phyloP scores from a whole-genome alignment of 2,113 vertebrate genomes.

The Naja naja region DNA sequence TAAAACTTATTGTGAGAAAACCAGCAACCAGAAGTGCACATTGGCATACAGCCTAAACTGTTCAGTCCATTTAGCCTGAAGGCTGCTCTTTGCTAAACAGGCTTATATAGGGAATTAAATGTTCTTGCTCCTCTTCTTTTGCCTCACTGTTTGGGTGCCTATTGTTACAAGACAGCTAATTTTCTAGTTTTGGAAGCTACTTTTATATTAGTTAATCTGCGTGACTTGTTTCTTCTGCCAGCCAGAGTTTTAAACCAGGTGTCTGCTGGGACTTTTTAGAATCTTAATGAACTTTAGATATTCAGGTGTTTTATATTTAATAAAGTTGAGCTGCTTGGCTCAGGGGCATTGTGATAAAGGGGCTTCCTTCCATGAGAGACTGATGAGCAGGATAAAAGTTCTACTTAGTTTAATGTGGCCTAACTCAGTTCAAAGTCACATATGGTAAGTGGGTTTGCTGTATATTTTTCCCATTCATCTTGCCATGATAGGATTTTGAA shows the following conservation, averaged over 20 bases:
- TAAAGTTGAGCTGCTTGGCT: conserved; percentile 1
- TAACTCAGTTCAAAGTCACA: background rate
- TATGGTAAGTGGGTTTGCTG: background rate
- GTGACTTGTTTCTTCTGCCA: background rate
- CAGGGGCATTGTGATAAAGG: conserved; percentile 5
- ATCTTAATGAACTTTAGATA: background rate
- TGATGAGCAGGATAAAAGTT: conserved; percentile 3
- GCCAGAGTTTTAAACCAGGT: background rate
- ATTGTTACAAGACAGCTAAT: conserved; percentile 9
- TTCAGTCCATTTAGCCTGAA: conserved; percentile 5
- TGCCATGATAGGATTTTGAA: background rate
- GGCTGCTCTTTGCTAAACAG: background rate
- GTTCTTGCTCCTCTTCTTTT: background rate
- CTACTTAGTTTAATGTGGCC: background rate
- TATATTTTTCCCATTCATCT: background rate
- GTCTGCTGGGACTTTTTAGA: background rate
- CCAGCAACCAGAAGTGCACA: conserved; percentile 33
- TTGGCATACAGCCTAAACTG: conserved; percentile 4
- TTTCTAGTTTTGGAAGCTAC: conserved; percentile 27
- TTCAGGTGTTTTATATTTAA: conserved; percentile 17
- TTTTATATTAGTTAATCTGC: conserved; percentile 7
- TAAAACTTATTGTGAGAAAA: conserved; percentile 12
- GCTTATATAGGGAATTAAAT: background rate
- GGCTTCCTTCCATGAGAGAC: background rate
- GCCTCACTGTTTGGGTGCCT: conserved; percentile 14